Percentiles rank a stretch among this genome's conserved stretches.
phyloP scores from a whole-genome alignment of 2,797 vertebrate genomes.

The Cuniculus paca region DNA sequence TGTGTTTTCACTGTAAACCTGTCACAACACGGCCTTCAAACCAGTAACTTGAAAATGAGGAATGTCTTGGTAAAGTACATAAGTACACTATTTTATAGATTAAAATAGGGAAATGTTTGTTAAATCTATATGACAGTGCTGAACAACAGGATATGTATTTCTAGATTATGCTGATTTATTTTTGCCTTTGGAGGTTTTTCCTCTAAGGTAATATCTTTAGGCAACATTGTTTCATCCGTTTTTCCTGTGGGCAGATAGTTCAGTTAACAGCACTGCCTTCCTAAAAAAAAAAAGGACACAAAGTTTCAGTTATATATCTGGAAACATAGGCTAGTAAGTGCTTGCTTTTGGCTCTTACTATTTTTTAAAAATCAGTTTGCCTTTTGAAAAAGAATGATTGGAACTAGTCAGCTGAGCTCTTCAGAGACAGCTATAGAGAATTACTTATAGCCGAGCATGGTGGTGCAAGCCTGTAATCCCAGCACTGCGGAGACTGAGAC shows the following conservation, averaged over 20 bases:
- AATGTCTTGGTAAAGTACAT: slow-evolving; percentile 41
- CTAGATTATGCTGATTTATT: neutral
- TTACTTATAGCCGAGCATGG: slow-evolving; percentile 88
- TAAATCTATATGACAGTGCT: slow-evolving; percentile 70
- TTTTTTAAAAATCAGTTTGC: slow-evolving; percentile 13
- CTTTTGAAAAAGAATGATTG: slow-evolving; percentile 67
- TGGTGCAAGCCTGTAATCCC: too few species aligned
- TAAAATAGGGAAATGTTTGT: slow-evolving; percentile 56
- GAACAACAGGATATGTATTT: slow-evolving; percentile 34
- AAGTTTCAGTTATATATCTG: neutral
- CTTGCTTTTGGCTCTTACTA: slow-evolving; percentile 5
- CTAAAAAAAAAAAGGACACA: slow-evolving; percentile 52
- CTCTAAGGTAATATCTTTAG: slow-evolving; percentile 1
- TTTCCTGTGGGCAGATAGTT: slow-evolving; percentile 44
- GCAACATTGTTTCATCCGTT: slow-evolving; percentile 47
- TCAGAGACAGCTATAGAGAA: slow-evolving; percentile 85
- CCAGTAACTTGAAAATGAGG: slow-evolving; percentile 55
- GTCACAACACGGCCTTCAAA: slow-evolving; percentile 5
- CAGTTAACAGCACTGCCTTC: slow-evolving; percentile 54
- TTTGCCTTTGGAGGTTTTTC: neutral
- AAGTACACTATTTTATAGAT: neutral
- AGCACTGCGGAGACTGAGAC: too few species aligned
- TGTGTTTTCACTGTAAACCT: neutral
- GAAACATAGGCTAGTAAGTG: slow-evolving; percentile 1
- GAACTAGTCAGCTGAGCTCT: slow-evolving; percentile 81